Evolutionary conservation across 2,113 vertebrate species (phyloP), one percentile per base, ranked within the genome.

Genomic region (Mus pahari): DNA sequence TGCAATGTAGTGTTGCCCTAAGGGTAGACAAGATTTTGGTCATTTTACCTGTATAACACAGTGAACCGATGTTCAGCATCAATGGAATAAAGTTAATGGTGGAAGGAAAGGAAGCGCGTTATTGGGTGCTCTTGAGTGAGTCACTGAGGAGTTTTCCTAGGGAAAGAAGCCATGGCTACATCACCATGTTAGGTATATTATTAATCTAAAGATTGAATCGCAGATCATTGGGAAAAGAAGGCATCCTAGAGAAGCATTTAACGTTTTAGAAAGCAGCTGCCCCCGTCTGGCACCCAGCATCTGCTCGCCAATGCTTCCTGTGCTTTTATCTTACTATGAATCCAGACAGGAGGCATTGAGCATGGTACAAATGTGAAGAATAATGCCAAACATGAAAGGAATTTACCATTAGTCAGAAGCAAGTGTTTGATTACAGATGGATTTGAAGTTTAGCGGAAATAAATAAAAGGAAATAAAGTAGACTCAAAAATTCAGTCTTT

Each of bases 361-460:
- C 10, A 33, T 92, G 5, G 10, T 66, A 79, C 58, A 45, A 78
- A 75, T 77, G 45, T 39, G 14, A 17, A 16, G 48, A 90, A 75
- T 66, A 87, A 39, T 93, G 71, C 22, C 82, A 97, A 71, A 89
- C 89, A 36, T 84, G 17, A 94, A 83, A 66, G 31, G 45, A 78
- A 90, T 88, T 91, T 87, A 84, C 55, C 87, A 55, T 93, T 68
- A 94, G 60, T 94, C 93, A 95, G 62, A 93, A 90, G 48, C 31
- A 89, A 82, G 33, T 20, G 31, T 66, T 95, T 94, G 28, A 92
- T 84, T 94, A 64, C 45, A 87, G 53, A 79, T 92, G 55, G 17
- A 81, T 79, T 92, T 75, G 9, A 28, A 3, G 4, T 5, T 45
- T 87, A 62, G 28, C 5, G 7, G 2, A 71, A 3, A 75, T 53